phyloP scores from a whole-genome alignment of 2,113 vertebrate genomes.

The Cynoglossus semilaevis region DNA sequence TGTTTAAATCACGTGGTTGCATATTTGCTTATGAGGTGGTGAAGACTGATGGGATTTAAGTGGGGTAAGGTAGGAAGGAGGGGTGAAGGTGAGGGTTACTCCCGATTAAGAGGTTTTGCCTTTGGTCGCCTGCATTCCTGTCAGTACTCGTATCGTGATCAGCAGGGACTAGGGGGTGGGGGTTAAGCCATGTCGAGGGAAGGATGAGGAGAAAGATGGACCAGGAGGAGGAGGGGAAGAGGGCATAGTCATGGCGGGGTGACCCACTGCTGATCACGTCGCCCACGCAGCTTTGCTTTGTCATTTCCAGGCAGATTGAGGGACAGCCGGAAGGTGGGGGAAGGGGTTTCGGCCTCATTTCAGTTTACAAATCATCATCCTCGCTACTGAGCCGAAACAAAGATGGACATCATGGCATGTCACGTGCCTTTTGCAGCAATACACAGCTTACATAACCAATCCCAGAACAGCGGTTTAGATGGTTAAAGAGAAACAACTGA shows the following conservation, averaged over 20 bases:
- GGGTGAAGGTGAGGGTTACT: conserved; percentile 22
- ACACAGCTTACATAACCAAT: conserved; percentile 33
- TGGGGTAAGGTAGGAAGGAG: conserved; percentile 2
- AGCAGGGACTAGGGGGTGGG: conserved; percentile 26
- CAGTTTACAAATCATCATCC: not conserved
- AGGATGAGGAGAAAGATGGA: conserved; percentile 29
- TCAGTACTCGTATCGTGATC: conserved; percentile 33
- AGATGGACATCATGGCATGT: conserved; percentile 27
- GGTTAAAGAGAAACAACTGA: not conserved
- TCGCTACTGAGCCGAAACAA: not conserved
- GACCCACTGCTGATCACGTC: conserved; percentile 35
- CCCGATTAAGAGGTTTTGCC: conserved; percentile 50
- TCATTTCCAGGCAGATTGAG: conserved; percentile 24
- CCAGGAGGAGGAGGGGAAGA: conserved; percentile 1
- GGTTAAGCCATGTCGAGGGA: conserved; percentile 36
- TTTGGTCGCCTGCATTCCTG: conserved; percentile 55
- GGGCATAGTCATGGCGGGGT: conserved; percentile 29
- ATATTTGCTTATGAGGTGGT: conserved; percentile 53
- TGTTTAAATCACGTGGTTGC: conserved; percentile 48
- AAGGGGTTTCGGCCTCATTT: not conserved
- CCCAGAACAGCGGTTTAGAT: not conserved
- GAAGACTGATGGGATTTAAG: conserved; percentile 37
- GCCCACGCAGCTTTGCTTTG: conserved; percentile 19
- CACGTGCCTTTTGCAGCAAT: conserved; percentile 36
- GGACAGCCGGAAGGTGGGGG: conserved; percentile 29